Conservation (phyloP, 2,888 invertebrate genomes). For the Lacanobia wlatinum region DNA sequence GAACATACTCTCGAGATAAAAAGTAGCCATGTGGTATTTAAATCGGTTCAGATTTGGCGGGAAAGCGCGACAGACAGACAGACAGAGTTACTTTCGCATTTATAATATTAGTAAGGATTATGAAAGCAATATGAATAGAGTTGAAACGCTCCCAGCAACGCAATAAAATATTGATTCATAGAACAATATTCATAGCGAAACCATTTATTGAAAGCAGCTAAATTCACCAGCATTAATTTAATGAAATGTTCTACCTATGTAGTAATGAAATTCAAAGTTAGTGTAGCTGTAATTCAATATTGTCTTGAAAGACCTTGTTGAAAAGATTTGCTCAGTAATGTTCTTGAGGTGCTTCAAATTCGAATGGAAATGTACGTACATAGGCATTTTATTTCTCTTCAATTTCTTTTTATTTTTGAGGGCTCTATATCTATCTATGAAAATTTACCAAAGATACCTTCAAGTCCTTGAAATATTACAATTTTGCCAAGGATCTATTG, state of each 20-base stretch:
- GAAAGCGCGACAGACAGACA: too few relatives aligned
- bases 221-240: constrained; percentile 13
- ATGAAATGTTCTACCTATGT: constrained; percentile 3
- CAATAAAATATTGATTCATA: constrained; percentile 31
- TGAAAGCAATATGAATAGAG: constrained; percentile 23
- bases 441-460: not conserved
- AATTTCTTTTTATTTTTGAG: not conserved
- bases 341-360: not conserved
- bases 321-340: not conserved
- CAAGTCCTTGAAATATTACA: not conserved
- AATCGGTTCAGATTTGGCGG: too few relatives aligned
- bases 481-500: not conserved
- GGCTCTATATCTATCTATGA: not conserved
- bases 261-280: constrained; percentile 15
- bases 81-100: too few relatives aligned
- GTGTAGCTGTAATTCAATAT: constrained; percentile 2
- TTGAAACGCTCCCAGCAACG: constrained; percentile 11
- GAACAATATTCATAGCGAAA: constrained; percentile 23
- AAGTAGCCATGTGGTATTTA: too few relatives aligned
- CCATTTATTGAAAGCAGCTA: constrained; percentile 35
- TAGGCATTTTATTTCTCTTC: not conserved
- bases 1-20: too few relatives aligned
- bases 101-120: too few relatives aligned
- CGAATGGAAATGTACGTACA: not conserved
- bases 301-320: not conserved